phyloP scores from a whole-genome alignment of 2,888 invertebrate genomes.

The Parnassius glacialis region DNA sequence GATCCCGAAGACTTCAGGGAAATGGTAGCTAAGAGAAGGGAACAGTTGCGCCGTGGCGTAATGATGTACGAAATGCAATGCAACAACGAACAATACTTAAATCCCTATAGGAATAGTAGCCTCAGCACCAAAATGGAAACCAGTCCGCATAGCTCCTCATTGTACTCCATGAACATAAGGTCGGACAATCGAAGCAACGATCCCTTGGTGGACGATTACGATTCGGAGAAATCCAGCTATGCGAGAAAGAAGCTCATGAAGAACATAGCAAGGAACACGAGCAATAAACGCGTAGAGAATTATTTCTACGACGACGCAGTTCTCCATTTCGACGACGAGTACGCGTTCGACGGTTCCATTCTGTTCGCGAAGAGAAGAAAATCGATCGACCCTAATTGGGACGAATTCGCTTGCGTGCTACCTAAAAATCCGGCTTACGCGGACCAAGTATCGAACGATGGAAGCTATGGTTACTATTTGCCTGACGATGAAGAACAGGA shows the following conservation, averaged over 20 bases:
- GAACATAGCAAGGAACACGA: constrained; percentile 71
- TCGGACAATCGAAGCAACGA: constrained; percentile 70
- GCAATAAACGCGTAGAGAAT: constrained; percentile 54
- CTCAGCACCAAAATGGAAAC: constrained; percentile 49
- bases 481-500: constrained; percentile 64
- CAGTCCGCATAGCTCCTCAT: constrained; percentile 64
- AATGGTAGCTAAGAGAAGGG: constrained; percentile 67
- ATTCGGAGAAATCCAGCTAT: constrained; percentile 73
- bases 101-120: constrained; percentile 57
- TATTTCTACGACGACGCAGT: constrained; percentile 77
- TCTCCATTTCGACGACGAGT: constrained; percentile 72
- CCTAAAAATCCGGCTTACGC: constrained; percentile 46
- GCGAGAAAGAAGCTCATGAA: constrained; percentile 70
- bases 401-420: constrained; percentile 56
- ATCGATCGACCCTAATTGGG: constrained; percentile 66
- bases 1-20: constrained; percentile 74
- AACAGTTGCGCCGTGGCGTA: constrained; percentile 69
- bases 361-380: constrained; percentile 74
- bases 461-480: constrained; percentile 72
- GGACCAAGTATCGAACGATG: constrained; percentile 67
- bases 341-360: constrained; percentile 73
- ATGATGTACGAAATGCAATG: constrained; percentile 60
- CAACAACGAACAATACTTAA: constrained; percentile 57
- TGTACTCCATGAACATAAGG: constrained; percentile 65
- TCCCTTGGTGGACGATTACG: constrained; percentile 71